Conservation (phyloP, 2,113 vertebrate species). For the Bubo scandiacus region DNA sequence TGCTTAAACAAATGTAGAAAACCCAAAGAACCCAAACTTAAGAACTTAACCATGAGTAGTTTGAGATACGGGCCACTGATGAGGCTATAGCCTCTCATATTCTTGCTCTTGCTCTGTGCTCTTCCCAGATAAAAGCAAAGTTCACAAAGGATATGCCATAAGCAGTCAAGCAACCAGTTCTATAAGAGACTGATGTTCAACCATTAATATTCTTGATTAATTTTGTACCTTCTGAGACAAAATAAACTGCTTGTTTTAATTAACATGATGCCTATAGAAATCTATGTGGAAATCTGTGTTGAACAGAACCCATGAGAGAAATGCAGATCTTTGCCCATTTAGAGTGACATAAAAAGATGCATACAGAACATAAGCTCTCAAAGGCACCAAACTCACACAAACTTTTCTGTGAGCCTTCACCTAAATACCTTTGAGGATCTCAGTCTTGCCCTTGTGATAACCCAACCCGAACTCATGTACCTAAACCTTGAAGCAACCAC, state of each 20-base stretch:
- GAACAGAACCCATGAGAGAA: not conserved
- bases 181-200: not conserved
- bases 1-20: not conserved
- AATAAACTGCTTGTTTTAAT: not conserved
- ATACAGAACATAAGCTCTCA: not conserved
- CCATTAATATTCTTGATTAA: not conserved
- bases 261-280: not conserved
- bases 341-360: not conserved
- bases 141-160: not conserved
- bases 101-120: not conserved
- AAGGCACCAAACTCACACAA: not conserved
- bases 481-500: not conserved
- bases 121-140: not conserved
- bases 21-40: not conserved
- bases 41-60: not conserved
- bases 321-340: not conserved
- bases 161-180: not conserved
- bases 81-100: not conserved
- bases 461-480: not conserved
- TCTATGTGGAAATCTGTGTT: not conserved
- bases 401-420: not conserved
- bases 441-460: not conserved
- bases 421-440: not conserved
- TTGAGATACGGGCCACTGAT: not conserved
- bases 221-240: not conserved